Conservation (phyloP, 1,140 invertebrate species). For the Tetragnatha versicolor region DNA sequence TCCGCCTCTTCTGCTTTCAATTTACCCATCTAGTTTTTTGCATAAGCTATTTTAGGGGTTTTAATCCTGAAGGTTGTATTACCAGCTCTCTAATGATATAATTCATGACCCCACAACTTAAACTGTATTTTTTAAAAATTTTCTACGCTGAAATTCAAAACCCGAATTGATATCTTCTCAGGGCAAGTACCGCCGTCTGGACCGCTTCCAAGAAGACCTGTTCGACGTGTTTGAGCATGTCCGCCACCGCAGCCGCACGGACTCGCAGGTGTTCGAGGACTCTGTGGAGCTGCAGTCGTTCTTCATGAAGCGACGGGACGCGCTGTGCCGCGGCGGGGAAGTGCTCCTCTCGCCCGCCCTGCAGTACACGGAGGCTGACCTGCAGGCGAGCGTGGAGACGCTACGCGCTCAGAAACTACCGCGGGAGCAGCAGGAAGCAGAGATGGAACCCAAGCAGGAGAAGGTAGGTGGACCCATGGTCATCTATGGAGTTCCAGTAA, state of each 20-base stretch:
- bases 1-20: too few relatives aligned
- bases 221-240: constrained; percentile 93
- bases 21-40: too few relatives aligned
- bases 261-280: constrained; percentile 92
- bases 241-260: constrained; percentile 82
- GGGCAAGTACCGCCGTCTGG: constrained; percentile 88
- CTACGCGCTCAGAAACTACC: constrained; percentile 79
- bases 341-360: constrained; percentile 86
- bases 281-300: constrained; percentile 91
- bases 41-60: too few relatives aligned
- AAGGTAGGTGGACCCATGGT: constrained; percentile 56
- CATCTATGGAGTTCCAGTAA: too few relatives aligned
- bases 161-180: too few relatives aligned
- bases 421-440: constrained; percentile 76
- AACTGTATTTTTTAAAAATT: too few relatives aligned
- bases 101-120: too few relatives aligned
- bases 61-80: too few relatives aligned
- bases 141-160: too few relatives aligned
- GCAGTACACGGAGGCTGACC: constrained; percentile 76
- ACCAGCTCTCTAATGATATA: too few relatives aligned
- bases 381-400: constrained; percentile 77
- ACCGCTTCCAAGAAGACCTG: constrained; percentile 96
- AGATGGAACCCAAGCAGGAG: constrained; percentile 69
- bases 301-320: constrained; percentile 78
- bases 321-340: constrained; percentile 78